These are phyloP conservation scores for Bryconaethiops microstoma DNA, from an alignment of 2,797 vertebrate species.

Conservation along the genomic window DNA sequence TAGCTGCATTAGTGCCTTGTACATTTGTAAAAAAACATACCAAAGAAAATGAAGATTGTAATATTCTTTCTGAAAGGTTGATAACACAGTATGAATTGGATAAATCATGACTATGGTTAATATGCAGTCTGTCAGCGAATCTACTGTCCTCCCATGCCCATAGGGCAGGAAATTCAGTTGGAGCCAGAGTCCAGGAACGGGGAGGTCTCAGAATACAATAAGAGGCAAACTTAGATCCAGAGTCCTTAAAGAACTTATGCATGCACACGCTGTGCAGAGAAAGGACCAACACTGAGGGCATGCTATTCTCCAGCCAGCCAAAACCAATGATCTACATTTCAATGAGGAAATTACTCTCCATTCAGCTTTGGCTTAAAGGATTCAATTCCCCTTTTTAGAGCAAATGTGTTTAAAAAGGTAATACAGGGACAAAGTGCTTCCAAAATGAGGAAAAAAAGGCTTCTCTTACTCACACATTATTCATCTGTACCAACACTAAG, in stretches of 20 bases:
- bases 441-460: not conserved
- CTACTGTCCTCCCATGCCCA: slow-evolving; percentile 20
- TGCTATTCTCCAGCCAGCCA: not conserved
- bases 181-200: slow-evolving; percentile 34
- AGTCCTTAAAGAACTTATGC: slow-evolving; percentile 18
- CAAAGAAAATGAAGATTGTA: not conserved
- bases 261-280: not conserved
- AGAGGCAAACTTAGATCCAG: not conserved
- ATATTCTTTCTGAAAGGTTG: not conserved
- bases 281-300: not conserved
- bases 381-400: not conserved
- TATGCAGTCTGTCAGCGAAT: slow-evolving; percentile 11
- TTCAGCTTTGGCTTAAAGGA: slow-evolving; percentile 2
- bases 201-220: slow-evolving; percentile 26
- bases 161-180: slow-evolving; percentile 53
- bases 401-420: not conserved
- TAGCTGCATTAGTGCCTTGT: too few relatives aligned
- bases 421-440: not conserved
- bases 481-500: too few relatives aligned
- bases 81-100: not conserved
- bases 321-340: slow-evolving; percentile 3
- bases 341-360: not conserved
- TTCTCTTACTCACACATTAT: not conserved
- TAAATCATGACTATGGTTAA: not conserved
- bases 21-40: not conserved